Evolutionary conservation across 2,797 vertebrate genomes (phyloP).

Genomic region (Hyperoplus immaculatus): DNA sequence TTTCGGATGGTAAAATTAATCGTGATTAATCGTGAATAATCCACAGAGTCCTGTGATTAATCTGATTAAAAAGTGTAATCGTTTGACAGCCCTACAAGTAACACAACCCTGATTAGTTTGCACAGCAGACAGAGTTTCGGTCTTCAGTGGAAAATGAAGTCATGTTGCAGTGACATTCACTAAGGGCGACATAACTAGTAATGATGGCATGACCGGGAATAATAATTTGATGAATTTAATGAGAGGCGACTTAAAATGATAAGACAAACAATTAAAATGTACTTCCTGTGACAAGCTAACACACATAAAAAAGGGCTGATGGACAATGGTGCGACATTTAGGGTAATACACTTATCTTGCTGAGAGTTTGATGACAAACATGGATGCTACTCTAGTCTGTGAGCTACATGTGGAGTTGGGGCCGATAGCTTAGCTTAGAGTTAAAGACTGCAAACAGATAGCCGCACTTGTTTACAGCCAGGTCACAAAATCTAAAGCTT

Average conservation of each 20-base stretch:
- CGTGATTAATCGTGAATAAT: too few species aligned
- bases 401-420: background rate
- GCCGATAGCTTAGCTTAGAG: constrained; percentile 2
- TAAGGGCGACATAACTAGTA: constrained; percentile 36
- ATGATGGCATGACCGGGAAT: constrained; percentile 39
- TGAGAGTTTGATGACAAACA: constrained; percentile 1
- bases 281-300: constrained; percentile 20
- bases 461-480: background rate
- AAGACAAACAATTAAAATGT: constrained; percentile 39
- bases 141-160: constrained; percentile 52
- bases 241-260: constrained; percentile 36
- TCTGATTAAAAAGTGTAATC: too few species aligned
- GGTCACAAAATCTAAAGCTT: background rate
- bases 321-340: background rate
- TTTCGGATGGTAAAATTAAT: too few species aligned
- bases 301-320: constrained; percentile 18
- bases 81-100: constrained; percentile 30
- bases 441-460: background rate
- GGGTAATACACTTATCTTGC: constrained; percentile 5
- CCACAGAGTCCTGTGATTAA: too few species aligned
- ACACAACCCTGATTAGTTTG: constrained; percentile 59
- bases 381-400: background rate
- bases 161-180: constrained; percentile 53
- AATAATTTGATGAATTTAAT: constrained; percentile 36
- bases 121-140: constrained; percentile 36